A percentile compares a stretch with the other conserved stretches of the same genome.
phyloP scores from a whole-genome alignment of 2,888 invertebrate species.

The Lutraria lutraria region DNA sequence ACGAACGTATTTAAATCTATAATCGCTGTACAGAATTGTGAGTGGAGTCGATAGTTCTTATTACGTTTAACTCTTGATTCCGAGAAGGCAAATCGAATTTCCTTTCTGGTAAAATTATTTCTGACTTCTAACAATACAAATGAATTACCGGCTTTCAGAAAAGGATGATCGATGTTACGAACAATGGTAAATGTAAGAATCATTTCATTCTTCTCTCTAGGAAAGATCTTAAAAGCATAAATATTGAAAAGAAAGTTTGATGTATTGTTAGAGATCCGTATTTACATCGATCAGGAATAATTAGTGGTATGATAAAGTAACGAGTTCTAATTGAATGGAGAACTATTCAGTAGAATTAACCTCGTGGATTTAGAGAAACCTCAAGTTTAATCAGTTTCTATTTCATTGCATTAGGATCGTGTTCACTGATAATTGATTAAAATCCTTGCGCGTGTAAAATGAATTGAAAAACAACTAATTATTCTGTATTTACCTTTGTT shows the following conservation, averaged over 20 bases:
- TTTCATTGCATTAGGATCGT: not conserved
- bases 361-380: not conserved
- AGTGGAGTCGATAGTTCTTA: not conserved
- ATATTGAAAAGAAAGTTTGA: not conserved
- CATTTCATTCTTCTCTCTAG: not conserved
- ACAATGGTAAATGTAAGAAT: not conserved
- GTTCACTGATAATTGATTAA: not conserved
- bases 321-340: not conserved
- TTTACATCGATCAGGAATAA: not conserved
- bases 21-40: not conserved
- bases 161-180: not conserved
- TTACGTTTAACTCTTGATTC: not conserved
- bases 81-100: not conserved
- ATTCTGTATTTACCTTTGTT: no score
- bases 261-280: not conserved
- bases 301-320: not conserved
- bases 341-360: not conserved
- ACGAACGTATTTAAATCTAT: not conserved
- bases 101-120: conserved; percentile 7
- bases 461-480: no score
- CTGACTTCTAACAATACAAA: not conserved
- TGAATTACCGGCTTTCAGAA: not conserved
- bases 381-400: not conserved
- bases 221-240: not conserved
- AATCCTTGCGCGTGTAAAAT: not conserved